Conservation (phyloP, 2,113 vertebrate species). For the Macrotis lagotis region DNA sequence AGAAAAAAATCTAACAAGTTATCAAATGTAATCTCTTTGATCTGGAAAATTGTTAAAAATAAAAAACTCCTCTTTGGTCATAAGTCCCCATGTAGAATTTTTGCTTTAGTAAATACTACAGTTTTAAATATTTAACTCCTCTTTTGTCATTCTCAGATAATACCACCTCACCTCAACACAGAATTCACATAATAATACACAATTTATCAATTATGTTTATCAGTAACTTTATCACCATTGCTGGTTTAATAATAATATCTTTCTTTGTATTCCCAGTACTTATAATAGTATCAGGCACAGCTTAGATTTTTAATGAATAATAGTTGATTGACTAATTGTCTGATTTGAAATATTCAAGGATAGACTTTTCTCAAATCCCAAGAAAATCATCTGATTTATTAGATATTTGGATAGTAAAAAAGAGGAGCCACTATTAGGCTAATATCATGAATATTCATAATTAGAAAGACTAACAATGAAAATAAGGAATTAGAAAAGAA, state of each 20-base stretch:
- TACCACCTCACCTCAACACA: neutral
- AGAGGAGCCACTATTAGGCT: neutral
- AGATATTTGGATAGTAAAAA: neutral
- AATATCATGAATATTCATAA: neutral
- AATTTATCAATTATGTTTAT: neutral
- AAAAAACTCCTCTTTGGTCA: neutral
- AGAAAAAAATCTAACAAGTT: neutral
- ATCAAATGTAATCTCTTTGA: neutral
- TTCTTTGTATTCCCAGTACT: neutral
- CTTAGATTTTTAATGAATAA: neutral
- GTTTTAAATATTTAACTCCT: neutral
- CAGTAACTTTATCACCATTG: too few relatives aligned
- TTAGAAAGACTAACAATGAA: neutral
- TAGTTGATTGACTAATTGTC: neutral
- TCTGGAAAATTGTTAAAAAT: neutral
- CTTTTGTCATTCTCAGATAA: neutral
- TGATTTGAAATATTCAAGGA: neutral
- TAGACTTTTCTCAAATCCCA: neutral
- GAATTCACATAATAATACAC: neutral
- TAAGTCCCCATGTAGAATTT: neutral
- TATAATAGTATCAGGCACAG: neutral
- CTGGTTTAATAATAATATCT: too few relatives aligned
- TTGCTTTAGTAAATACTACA: neutral
- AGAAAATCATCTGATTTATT: neutral
- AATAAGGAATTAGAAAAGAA: neutral